These are phyloP conservation scores for Harpalus rufipes DNA, from an alignment of 2,888 invertebrate species.

Conservation along the genomic window DNA sequence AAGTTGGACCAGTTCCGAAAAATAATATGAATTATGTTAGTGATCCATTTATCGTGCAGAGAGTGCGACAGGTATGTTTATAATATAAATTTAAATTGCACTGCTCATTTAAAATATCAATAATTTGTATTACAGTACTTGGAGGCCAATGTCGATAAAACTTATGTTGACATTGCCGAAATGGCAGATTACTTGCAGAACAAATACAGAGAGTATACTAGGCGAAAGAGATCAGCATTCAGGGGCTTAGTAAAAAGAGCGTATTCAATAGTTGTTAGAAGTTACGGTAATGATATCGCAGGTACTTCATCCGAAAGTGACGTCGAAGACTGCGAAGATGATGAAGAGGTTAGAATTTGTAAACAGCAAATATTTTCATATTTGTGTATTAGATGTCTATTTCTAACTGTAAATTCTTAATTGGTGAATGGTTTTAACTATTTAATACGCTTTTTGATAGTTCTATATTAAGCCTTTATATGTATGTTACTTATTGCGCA, in stretches of 20 bases:
- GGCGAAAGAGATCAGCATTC: conserved; percentile 89
- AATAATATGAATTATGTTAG: conserved; percentile 68
- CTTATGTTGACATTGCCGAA: conserved; percentile 89
- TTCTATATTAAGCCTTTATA: neutral
- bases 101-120: conserved; percentile 7
- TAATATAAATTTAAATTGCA: conserved; percentile 3
- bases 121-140: conserved; percentile 81
- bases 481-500: conserved; percentile 36
- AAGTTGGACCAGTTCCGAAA: conserved; percentile 64
- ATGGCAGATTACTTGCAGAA: conserved; percentile 90
- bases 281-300: conserved; percentile 80
- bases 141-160: conserved; percentile 88
- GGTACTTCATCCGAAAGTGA: conserved; percentile 80
- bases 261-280: conserved; percentile 85
- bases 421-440: neutral
- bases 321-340: conserved; percentile 79
- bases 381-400: neutral
- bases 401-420: neutral
- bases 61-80: conserved; percentile 77
- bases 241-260: conserved; percentile 88
- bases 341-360: conserved; percentile 71
- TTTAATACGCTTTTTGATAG: neutral
- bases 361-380: neutral
- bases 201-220: conserved; percentile 87
- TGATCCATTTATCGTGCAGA: conserved; percentile 78